phyloP scores from a whole-genome alignment of 2,113 vertebrate species.

The Eupsittula cactorum region DNA sequence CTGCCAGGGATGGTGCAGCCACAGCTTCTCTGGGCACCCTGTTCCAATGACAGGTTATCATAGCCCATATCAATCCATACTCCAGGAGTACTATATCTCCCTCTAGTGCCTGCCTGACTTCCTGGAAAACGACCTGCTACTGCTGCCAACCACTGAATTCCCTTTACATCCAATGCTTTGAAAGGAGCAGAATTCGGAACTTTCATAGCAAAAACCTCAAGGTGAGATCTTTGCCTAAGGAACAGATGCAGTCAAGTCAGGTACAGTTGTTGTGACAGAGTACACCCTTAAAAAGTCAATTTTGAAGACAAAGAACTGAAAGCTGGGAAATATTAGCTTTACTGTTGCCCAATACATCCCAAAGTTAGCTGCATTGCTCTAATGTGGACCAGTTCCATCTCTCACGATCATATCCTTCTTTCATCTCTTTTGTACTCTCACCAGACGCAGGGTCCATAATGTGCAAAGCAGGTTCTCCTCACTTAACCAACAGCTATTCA shows the following conservation, averaged over 20 bases:
- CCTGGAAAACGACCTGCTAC: background rate
- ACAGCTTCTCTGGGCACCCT: background rate
- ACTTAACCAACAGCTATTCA: background rate
- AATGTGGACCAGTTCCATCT: background rate
- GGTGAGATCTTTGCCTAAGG: background rate
- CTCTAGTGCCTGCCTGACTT: background rate
- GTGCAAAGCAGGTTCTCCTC: background rate
- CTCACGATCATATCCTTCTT: background rate
- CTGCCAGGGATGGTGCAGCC: background rate
- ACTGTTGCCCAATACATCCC: too few species aligned
- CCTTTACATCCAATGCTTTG: background rate
- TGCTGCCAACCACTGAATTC: background rate
- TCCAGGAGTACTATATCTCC: background rate
- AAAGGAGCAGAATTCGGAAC: background rate
- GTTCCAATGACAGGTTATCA: background rate
- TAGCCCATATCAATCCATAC: background rate
- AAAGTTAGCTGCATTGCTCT: background rate
- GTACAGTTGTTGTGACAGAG: background rate
- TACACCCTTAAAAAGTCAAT: accelerated
- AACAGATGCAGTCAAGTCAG: background rate
- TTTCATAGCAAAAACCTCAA: background rate
- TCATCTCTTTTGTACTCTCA: background rate
- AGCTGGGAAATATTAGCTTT: background rate
- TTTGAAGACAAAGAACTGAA: background rate
- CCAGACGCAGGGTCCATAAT: accelerated